Evolutionary conservation across 2,797 vertebrate species (phyloP).

Genomic region (Diplodus puntazzo): DNA sequence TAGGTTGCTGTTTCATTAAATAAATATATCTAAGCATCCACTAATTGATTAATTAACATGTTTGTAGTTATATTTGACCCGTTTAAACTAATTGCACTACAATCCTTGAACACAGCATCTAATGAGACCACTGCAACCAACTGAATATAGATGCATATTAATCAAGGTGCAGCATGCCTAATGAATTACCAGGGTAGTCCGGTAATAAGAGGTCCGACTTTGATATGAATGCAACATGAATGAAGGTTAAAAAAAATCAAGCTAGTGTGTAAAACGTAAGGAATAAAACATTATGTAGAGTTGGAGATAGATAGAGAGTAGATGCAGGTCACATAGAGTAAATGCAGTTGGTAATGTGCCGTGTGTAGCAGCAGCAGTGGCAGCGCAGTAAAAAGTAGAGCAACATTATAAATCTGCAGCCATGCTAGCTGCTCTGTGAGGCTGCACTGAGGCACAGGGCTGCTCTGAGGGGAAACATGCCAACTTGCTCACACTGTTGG

Average conservation of each 20-base stretch:
- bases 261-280: background rate
- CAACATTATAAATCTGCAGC: too few species aligned
- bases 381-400: background rate
- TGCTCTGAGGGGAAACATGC: too few species aligned
- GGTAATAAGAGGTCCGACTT: too few species aligned
- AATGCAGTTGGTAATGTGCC: background rate
- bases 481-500: too few species aligned
- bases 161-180: background rate
- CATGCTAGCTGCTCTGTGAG: too few species aligned
- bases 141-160: background rate
- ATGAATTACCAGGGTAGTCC: background rate
- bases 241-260: background rate
- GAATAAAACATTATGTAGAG: background rate
- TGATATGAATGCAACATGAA: background rate
- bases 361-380: background rate
- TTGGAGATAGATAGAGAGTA: too few species aligned
- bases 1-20: background rate
- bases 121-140: too few species aligned
- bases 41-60: background rate
- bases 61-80: background rate
- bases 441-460: too few species aligned
- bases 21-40: background rate
- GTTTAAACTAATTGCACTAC: background rate
- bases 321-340: background rate
- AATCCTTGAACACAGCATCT: background rate